These are phyloP conservation scores for Acanthosepion pharaonis DNA, from an alignment of 2,888 invertebrate species.

Conservation along the genomic window DNA sequence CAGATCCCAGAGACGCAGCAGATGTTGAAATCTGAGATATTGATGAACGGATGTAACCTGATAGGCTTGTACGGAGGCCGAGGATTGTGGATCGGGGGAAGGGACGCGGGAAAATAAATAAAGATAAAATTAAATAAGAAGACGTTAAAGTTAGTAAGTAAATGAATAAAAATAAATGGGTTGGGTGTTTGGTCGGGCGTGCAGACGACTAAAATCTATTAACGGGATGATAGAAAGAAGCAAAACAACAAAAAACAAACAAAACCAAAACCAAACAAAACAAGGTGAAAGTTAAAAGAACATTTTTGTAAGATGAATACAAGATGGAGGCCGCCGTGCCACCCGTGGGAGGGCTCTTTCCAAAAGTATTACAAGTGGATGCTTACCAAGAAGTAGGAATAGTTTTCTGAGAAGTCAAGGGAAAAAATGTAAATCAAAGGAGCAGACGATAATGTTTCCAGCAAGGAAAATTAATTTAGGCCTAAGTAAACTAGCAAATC, in stretches of 20 bases:
- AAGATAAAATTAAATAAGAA: not conserved
- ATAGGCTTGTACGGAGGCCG: not conserved
- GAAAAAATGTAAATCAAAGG: too few relatives aligned
- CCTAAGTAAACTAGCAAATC: too few relatives aligned
- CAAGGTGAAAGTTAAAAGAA: not conserved
- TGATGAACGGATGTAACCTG: not conserved
- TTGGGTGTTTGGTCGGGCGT: not conserved
- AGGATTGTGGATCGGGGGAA: not conserved
- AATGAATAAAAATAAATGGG: not conserved
- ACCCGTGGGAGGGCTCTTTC: not conserved
- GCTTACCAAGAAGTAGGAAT: too few relatives aligned
- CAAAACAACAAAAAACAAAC: not conserved
- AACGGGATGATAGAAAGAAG: not conserved
- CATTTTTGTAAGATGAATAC: not conserved
- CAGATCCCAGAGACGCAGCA: not conserved
- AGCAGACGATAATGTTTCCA: too few relatives aligned
- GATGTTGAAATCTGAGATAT: constrained; percentile 33
- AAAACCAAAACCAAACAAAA: not conserved
- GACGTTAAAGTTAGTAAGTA: not conserved
- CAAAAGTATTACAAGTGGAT: too few relatives aligned
- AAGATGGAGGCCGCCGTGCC: not conserved
- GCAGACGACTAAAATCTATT: not conserved
- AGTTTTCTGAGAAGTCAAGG: too few relatives aligned
- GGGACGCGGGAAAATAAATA: not conserved
- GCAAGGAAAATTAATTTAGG: too few relatives aligned